phyloP scores from a whole-genome alignment of 2,797 vertebrate genomes.

The Serranus cabrilla region DNA sequence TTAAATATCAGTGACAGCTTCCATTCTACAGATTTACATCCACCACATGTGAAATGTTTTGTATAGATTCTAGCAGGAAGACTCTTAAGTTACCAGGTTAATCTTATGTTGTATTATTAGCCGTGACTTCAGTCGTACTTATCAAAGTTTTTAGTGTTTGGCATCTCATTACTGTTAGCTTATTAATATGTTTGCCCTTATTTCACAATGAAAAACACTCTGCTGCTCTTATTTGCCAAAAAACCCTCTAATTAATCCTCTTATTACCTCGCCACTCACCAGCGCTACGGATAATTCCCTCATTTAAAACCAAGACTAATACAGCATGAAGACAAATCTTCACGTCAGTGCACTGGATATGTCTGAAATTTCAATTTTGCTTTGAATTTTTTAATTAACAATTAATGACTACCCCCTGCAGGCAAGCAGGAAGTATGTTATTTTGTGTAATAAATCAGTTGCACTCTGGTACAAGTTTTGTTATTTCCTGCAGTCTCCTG shows the following conservation, averaged over 20 bases:
- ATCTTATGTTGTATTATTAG: neutral
- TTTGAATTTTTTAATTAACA: neutral
- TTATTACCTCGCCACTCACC: neutral
- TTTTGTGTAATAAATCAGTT: conserved; percentile 15
- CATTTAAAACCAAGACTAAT: conserved; percentile 7
- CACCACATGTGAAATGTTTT: neutral
- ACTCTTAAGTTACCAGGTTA: neutral
- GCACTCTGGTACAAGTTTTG: neutral
- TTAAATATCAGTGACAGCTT: neutral
- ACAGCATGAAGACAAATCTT: conserved; percentile 9
- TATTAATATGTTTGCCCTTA: neutral
- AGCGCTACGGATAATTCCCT: neutral
- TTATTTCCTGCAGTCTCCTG: neutral
- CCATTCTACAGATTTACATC: neutral
- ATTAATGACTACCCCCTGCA: conserved; percentile 15
- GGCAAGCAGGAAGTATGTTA: neutral
- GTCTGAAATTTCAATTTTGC: neutral
- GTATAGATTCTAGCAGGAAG: too few relatives aligned
- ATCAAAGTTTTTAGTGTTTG: neutral
- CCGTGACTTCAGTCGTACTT: neutral
- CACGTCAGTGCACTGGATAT: neutral
- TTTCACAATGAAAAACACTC: neutral
- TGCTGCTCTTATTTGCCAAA: neutral
- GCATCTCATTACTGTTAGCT: neutral
- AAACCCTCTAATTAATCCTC: conserved; percentile 1